Conservation (phyloP, 2,113 vertebrate species). For the Scomber japonicus region DNA sequence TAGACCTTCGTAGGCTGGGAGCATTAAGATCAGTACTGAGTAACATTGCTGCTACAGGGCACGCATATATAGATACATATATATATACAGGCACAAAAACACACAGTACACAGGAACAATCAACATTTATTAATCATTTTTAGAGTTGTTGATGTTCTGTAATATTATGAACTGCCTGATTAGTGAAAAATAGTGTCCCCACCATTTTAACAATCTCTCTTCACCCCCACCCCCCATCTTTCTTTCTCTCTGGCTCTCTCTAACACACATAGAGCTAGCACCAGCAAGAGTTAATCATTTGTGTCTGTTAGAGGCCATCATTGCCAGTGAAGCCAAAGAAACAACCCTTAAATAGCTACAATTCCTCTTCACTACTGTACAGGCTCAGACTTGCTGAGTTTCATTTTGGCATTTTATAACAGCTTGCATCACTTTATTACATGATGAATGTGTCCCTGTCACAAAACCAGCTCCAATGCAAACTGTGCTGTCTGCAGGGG, state of each 20-base stretch:
- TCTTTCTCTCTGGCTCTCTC: not conserved
- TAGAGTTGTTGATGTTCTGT: not conserved
- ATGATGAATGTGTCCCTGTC: constrained; percentile 83
- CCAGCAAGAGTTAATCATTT: constrained; percentile 27
- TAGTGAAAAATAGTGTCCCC: not conserved
- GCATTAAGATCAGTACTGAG: not conserved
- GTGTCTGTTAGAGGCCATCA: constrained; percentile 45
- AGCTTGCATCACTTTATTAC: constrained; percentile 77
- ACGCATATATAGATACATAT: not conserved
- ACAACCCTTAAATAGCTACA: constrained; percentile 51
- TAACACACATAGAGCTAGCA: not conserved
- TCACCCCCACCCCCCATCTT: too few species aligned
- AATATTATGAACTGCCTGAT: not conserved
- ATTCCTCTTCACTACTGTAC: constrained; percentile 49
- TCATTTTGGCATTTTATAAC: constrained; percentile 67
- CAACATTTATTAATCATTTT: not conserved
- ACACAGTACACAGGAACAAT: not conserved
- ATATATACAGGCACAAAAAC: constrained; percentile 6
- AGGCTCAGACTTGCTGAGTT: constrained; percentile 59
- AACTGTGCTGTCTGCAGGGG: constrained; percentile 60
- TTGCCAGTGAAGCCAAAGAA: constrained; percentile 52
- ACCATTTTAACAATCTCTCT: not conserved
- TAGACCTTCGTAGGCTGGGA: not conserved
- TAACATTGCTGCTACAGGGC: not conserved
- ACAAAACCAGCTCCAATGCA: constrained; percentile 69